Evolutionary conservation across 1,140 invertebrate genomes (phyloP).

Genomic region (Psix sp.): DNA sequence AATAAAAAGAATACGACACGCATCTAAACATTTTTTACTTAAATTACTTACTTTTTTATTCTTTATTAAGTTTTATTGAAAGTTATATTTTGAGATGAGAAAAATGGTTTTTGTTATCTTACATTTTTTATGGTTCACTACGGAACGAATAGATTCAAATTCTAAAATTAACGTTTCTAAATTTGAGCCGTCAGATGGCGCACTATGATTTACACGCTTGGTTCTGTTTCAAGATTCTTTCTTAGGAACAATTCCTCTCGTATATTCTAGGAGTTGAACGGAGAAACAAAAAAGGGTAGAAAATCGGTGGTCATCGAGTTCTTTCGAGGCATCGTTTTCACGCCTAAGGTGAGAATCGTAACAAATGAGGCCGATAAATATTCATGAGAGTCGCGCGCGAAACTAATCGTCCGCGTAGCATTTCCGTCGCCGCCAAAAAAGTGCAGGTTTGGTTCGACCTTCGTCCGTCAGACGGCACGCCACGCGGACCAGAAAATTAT

Average conservation of each 20-base stretch:
- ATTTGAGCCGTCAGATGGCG: too few relatives aligned
- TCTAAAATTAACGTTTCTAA: too few relatives aligned
- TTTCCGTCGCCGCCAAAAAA: constrained; percentile 45
- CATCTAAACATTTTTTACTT: too few relatives aligned
- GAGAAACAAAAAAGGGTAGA: constrained; percentile 9
- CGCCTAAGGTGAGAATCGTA: constrained; percentile 67
- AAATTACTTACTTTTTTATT: too few relatives aligned
- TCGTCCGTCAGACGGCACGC: constrained; percentile 57
- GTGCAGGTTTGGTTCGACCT: constrained; percentile 43
- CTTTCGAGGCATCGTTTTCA: constrained; percentile 63
- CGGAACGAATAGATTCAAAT: too few relatives aligned
- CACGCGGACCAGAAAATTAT: constrained; percentile 68
- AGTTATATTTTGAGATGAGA: too few relatives aligned
- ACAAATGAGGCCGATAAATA: constrained; percentile 73
- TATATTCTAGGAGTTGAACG: constrained; percentile 4
- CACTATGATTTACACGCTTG: too few relatives aligned
- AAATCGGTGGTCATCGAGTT: constrained; percentile 36
- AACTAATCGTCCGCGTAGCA: constrained; percentile 61
- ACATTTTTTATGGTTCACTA: too few relatives aligned
- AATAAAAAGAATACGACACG: too few relatives aligned
- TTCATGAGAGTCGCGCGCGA: constrained; percentile 70
- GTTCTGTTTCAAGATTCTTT: too few relatives aligned
- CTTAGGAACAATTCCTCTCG: neutral
- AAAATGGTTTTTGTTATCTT: too few relatives aligned
- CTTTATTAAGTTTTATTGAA: too few relatives aligned